Evolutionary conservation across 2,888 invertebrate species (phyloP), one percentile per base, ranked within the genome.

Genomic region (Acleris holmiana): DNA sequence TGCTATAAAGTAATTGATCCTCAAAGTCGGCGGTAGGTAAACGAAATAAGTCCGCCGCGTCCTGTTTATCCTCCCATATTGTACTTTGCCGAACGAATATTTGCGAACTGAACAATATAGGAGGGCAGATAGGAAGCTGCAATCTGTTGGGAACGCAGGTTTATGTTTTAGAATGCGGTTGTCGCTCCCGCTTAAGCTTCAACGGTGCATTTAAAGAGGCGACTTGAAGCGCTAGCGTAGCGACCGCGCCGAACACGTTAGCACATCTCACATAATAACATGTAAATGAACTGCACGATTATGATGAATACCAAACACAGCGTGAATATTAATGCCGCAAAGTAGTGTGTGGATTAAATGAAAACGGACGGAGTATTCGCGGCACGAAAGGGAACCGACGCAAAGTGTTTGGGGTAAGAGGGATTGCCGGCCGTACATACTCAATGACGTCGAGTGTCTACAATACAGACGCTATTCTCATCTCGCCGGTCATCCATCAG

Each of bases 251-350:
- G 59, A 70, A 69, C 66, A 74, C 69, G 75, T 73, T 73, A 76
- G 75, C 81, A 79, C 75, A 79, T 76, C 78, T 75, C 75, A 78
- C 80, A 78, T 82, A 85, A 87, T 85, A 85, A 79, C 82, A 89
- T 88, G 86, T 80, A 88, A 88, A 89, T 89, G 85, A 86, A 86
- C 82, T 80, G 79, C 82, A 82, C 76, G 80, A 83, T 84, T 85
- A 85, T 85, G 84, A 87, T 83, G 85, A 84, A 85, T 84, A 82
- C 82, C 79, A 78, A 80, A 76, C 80, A 76, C 79, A 76, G 75
- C 73, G 82, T 84, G 86, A 86, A 87, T 87, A 85, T 85, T 85
- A 87, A 88, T 86, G 79, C 72, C 77, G 71, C 71, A 73, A 70
- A 69, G 69, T 66, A 79, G 78, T 77, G 77, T 78, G 76, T 77